These are phyloP conservation scores for Vidua chalybeata DNA, from an alignment of 2,113 vertebrate genomes.

Conservation along the genomic window DNA sequence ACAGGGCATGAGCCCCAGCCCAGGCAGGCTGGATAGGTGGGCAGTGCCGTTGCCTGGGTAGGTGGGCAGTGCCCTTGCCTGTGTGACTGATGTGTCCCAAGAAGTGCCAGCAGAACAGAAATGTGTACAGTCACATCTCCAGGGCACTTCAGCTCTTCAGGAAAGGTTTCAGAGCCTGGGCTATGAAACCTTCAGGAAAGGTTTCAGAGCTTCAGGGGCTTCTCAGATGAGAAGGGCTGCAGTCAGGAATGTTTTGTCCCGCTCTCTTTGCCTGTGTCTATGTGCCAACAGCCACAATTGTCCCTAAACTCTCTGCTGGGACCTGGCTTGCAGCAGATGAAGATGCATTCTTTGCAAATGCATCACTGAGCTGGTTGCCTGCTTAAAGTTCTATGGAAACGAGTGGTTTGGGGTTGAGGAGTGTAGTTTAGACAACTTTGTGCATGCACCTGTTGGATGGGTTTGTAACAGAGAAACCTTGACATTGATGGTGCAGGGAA, in stretches of 20 bases:
- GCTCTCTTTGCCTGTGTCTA: not conserved
- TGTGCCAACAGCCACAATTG: not conserved
- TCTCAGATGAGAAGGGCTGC: not conserved
- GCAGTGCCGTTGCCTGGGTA: not conserved
- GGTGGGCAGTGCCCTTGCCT: not conserved
- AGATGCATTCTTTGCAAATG: not conserved
- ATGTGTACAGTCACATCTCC: not conserved
- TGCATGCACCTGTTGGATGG: not conserved
- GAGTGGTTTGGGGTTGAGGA: not conserved
- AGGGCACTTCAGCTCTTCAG: not conserved
- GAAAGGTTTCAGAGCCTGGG: not conserved
- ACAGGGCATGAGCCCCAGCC: not conserved
- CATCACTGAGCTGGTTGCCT: not conserved
- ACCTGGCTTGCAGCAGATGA: not conserved
- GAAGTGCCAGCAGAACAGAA: accelerated
- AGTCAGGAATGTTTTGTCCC: not conserved
- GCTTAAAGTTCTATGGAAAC: not conserved
- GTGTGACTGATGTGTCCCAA: not conserved
- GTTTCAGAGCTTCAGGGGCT: not conserved
- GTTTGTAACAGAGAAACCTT: not conserved
- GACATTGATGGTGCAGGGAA: not conserved
- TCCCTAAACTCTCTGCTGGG: not conserved
- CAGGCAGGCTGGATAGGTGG: not conserved
- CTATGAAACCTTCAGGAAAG: not conserved
- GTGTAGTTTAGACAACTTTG: not conserved